These are phyloP conservation scores for Drosophila bocki DNA, from an alignment of 1,140 invertebrate species.

Conservation along the genomic window DNA sequence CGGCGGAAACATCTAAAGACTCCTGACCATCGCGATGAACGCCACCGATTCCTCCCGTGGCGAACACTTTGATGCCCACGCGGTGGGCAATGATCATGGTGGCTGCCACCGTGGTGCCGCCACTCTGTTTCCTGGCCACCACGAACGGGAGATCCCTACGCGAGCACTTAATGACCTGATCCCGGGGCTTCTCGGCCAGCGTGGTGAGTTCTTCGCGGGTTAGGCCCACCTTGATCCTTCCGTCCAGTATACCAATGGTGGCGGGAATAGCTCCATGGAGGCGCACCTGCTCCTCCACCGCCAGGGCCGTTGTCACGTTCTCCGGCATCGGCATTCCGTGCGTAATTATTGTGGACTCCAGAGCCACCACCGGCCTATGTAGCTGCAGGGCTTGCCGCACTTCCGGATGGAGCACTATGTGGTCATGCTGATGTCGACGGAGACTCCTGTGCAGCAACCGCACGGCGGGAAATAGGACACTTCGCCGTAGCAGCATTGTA, in stretches of 20 bases:
- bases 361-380: constrained; percentile 90
- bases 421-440: constrained; percentile 11
- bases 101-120: constrained; percentile 98
- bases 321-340: constrained; percentile 98
- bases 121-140: constrained; percentile 90
- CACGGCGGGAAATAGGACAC: constrained; percentile 7
- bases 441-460: constrained; percentile 6
- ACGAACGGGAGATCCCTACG: constrained; percentile 93
- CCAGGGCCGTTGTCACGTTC: constrained; percentile 94
- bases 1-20: constrained; percentile 97
- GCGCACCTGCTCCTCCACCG: constrained; percentile 92
- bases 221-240: constrained; percentile 93
- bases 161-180: constrained; percentile 90
- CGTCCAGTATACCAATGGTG: constrained; percentile 95
- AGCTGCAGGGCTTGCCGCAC: constrained; percentile 58
- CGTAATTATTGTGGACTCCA: constrained; percentile 99
- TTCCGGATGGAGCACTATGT: constrained; percentile 69
- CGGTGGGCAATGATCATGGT: constrained; percentile 94
- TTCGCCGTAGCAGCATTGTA: constrained; percentile 34
- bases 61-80: constrained; percentile 96
- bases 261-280: constrained; percentile 95
- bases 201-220: constrained; percentile 87
- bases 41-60: constrained; percentile 96
- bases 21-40: constrained; percentile 95
- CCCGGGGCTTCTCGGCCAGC: constrained; percentile 86